phyloP scores from a whole-genome alignment of 2,888 invertebrate species.

The Diplolepis rosae region DNA sequence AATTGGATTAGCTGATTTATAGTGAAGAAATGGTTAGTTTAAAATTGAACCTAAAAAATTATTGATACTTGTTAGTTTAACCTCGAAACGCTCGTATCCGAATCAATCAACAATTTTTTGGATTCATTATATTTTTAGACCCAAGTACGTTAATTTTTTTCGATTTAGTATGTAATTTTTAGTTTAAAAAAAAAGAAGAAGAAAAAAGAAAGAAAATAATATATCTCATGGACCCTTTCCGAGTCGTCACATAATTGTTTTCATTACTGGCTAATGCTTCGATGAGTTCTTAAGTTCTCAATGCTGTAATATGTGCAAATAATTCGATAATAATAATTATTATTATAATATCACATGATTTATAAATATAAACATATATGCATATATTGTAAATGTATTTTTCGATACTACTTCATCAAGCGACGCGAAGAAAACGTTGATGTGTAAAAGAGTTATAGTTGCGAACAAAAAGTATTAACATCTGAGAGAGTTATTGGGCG shows the following conservation, averaged over 20 bases:
- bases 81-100: slow-evolving; percentile 4
- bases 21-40: slow-evolving; percentile 4
- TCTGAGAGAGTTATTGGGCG: not conserved
- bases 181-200: too few relatives aligned
- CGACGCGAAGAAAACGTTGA: slow-evolving; percentile 46
- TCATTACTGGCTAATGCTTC: slow-evolving; percentile 28
- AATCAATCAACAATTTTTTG: not conserved
- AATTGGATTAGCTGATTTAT: not conserved
- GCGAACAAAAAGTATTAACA: not conserved
- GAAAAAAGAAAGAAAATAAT: not conserved
- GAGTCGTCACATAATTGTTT: slow-evolving; percentile 18
- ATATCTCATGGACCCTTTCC: slow-evolving; percentile 11
- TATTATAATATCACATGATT: slow-evolving; percentile 52
- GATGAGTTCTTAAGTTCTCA: slow-evolving; percentile 6
- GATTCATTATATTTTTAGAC: not conserved
- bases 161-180: not conserved
- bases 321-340: slow-evolving; percentile 64
- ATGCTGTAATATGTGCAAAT: slow-evolving; percentile 65
- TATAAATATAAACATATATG: slow-evolving; percentile 50
- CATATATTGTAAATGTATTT: slow-evolving; percentile 47
- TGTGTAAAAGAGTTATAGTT: not conserved
- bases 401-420: slow-evolving; percentile 61
- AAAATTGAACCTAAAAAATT: slow-evolving; percentile 2
- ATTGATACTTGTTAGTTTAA: not conserved
- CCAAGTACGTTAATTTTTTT: not conserved